Conservation (phyloP, 2,888 invertebrate species). For the Epistrophe eligans region DNA sequence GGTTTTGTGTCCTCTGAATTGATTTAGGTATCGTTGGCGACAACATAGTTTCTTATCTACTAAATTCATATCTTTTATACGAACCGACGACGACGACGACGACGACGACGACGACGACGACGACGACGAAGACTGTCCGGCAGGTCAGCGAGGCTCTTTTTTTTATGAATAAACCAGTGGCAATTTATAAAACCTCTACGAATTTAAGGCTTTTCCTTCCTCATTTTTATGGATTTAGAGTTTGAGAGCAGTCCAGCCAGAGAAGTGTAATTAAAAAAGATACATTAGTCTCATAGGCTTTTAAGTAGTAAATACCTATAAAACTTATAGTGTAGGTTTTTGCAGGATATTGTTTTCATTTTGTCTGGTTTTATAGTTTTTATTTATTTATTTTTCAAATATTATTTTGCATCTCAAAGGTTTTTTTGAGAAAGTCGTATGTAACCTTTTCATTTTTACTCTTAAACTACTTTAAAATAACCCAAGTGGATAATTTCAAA, state of each 20-base stretch:
- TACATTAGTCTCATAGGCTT: conserved; percentile 68
- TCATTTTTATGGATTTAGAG: conserved; percentile 1
- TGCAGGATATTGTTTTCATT: neutral
- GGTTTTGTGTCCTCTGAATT: conserved; percentile 44
- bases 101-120: neutral
- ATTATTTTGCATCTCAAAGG: no score
- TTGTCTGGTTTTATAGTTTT: neutral
- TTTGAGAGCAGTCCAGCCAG: neutral
- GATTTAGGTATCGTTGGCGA: conserved; percentile 35
- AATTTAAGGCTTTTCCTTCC: neutral
- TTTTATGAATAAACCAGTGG: conserved; percentile 22
- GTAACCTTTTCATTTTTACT: no score
- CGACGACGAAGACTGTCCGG: no score
- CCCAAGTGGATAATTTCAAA: no score
- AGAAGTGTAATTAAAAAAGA: conserved; percentile 53
- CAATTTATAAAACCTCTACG: neutral
- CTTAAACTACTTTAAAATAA: no score
- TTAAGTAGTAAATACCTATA: conserved; percentile 64
- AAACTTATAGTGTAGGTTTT: neutral
- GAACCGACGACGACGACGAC: neutral
- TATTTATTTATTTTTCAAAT: neutral
- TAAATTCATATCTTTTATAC: conserved; percentile 58
- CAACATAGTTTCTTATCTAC: conserved; percentile 62
- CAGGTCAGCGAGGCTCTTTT: conserved; percentile 21
- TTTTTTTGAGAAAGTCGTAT: no score